Conservation (phyloP, 2,888 invertebrate genomes). For the Trisateles emortualis region DNA sequence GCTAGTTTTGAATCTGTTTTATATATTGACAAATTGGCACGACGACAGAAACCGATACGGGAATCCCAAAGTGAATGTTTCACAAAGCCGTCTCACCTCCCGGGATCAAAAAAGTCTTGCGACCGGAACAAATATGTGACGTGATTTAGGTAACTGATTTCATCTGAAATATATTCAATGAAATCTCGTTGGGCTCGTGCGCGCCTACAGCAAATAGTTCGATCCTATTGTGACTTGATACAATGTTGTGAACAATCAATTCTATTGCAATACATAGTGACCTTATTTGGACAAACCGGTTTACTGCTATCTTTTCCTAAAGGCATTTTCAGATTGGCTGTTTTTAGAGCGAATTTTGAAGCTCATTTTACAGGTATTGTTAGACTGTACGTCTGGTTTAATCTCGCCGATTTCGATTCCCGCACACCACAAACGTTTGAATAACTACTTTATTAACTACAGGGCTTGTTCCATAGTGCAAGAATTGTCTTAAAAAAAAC, state of each 20-base stretch:
- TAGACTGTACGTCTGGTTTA: too few species aligned
- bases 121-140: slow-evolving; percentile 28
- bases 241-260: slow-evolving; percentile 17
- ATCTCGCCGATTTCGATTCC: too few species aligned
- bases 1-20: slow-evolving; percentile 32
- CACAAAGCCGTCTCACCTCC: slow-evolving; percentile 28
- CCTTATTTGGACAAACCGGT: slow-evolving; percentile 3
- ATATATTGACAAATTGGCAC: slow-evolving; percentile 51
- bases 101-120: slow-evolving; percentile 27
- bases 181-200: slow-evolving; percentile 10
- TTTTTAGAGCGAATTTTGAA: neutral
- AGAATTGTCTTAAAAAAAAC: too few species aligned
- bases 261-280: neutral
- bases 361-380: too few species aligned
- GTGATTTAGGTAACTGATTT: slow-evolving; percentile 37
- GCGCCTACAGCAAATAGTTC: slow-evolving; percentile 8
- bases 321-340: neutral
- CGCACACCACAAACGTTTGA: too few species aligned
- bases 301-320: neutral
- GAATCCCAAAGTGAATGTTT: slow-evolving; percentile 26
- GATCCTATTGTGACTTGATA: slow-evolving; percentile 22
- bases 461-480: too few species aligned
- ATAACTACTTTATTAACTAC: too few species aligned
- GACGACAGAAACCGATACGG: slow-evolving; percentile 31
- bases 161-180: slow-evolving; percentile 27